phyloP scores from a whole-genome alignment of 2,797 vertebrate genomes.

The Trematomus bernacchii region DNA sequence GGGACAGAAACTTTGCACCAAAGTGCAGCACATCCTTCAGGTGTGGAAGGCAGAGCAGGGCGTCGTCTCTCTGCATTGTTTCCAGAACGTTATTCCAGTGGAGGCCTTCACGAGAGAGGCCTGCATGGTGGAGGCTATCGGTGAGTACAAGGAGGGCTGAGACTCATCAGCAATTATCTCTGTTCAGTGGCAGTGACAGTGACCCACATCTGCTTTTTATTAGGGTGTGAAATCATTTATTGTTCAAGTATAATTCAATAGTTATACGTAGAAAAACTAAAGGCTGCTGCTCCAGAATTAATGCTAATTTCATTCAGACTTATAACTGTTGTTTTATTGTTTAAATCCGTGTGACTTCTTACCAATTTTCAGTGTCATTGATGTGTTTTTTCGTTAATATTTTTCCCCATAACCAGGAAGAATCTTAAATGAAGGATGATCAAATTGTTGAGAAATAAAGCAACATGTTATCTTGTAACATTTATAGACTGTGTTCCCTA shows the following conservation, averaged over 20 bases:
- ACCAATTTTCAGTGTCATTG: not conserved
- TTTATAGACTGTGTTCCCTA: not conserved
- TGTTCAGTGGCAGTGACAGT: not conserved
- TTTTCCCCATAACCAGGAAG: not conserved
- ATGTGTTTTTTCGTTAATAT: not conserved
- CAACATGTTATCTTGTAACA: not conserved
- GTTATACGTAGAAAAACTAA: not conserved
- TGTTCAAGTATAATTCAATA: not conserved
- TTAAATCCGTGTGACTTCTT: not conserved
- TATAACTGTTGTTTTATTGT: not conserved
- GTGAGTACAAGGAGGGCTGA: conserved; percentile 74
- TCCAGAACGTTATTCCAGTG: conserved; percentile 91
- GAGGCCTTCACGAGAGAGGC: conserved; percentile 94
- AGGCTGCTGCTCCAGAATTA: too few species aligned
- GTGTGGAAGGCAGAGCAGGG: conserved; percentile 90
- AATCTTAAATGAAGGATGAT: not conserved
- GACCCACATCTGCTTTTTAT: conserved; percentile 13
- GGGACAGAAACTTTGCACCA: conserved; percentile 86
- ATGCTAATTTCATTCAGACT: too few species aligned
- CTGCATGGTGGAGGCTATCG: conserved; percentile 93
- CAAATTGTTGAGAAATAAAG: not conserved
- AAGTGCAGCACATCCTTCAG: conserved; percentile 91
- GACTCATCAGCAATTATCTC: not conserved
- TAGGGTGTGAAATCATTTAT: not conserved
- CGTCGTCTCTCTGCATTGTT: conserved; percentile 92